Evolutionary conservation across 2,888 invertebrate species (phyloP).

Genomic region (Abscondita cerata): DNA sequence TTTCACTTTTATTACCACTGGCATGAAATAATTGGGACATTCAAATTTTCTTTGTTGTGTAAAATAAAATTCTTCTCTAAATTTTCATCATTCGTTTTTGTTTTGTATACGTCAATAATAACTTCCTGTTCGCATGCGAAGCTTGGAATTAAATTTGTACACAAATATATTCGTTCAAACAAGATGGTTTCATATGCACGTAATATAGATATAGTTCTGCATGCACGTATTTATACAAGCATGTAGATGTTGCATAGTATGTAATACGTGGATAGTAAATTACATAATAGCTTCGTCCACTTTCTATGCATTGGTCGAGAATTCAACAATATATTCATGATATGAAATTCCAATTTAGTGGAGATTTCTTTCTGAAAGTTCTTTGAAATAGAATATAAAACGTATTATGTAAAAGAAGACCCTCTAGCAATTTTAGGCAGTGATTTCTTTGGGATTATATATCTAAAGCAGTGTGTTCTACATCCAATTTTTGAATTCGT

Average conservation of each 20-base stretch:
- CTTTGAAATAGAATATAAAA: conserved; percentile 32
- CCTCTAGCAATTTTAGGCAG: conserved; percentile 24
- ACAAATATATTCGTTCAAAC: no score
- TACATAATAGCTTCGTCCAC: conserved; percentile 36
- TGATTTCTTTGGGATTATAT: conserved; percentile 29
- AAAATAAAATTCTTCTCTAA: no score
- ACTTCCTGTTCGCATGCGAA: no score
- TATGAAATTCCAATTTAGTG: conserved; percentile 46
- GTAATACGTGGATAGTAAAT: conserved; percentile 13
- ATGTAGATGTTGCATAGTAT: not conserved
- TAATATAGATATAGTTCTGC: not conserved
- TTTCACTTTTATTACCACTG: no score
- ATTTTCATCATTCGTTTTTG: no score
- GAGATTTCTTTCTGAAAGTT: conserved; percentile 37
- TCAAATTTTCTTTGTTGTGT: no score
- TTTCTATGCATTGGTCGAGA: conserved; percentile 43
- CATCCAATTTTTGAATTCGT: conserved; percentile 21
- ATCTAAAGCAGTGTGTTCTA: conserved; percentile 20
- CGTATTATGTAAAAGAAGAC: conserved; percentile 31
- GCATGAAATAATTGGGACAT: no score
- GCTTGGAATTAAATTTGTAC: no score
- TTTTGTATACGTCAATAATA: no score
- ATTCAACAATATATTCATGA: conserved; percentile 43
- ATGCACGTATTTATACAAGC: not conserved
- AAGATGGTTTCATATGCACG: no score